Base-by-base conservation (phyloP, 2,888 invertebrate species). In the Drosophila nigritarsus region DNA sequence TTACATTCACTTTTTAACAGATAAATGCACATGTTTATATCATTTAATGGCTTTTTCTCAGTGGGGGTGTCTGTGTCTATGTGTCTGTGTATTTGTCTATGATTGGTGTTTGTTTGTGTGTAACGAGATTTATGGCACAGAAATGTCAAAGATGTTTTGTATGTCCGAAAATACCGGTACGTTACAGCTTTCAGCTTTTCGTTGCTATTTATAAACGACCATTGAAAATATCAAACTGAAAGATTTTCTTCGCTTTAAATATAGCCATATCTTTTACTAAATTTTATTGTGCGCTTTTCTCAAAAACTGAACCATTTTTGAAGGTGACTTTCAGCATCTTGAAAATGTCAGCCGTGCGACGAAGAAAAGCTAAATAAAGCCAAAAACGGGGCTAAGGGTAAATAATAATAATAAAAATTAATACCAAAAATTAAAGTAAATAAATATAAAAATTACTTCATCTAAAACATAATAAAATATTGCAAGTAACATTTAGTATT, bases 91-190 rank as follows among this genome's bases (percentile, higher is more conserved):
- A 5, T 42, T 11, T 20, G 67, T 50, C 11, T n/a, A 15, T 53
- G 20, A 24, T 30, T 45, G 65, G 38, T 50, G 29, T 53, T 29
- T 29, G 48, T 45, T 42, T 63, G 24, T 42, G 64, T 65, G 59
- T 50, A 40, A 40, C 15, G 20, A 73, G 75, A 86, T 86, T 88
- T 80, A 88, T 85, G 89, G 73, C 87, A 85, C 65, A 75, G 70
- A 85, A 88, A 87, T 86, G 87, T 86, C 87, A 86, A 78, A 79
- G 64, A 36, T 56, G 45, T 54, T 49, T 55, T 74, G 63, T 53
- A 74, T 42, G 53, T 24, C 42, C 27, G 51, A 75, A 75, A 51
- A 38, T 51, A 77, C 67, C 53, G 65, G 59, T 60, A 63, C 54
- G n/a, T 77, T 75, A 58, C 27, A 59, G 50, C 60, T 66, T 58